These are phyloP conservation scores for Azorinus chamasolen DNA, from an alignment of 2,888 invertebrate genomes.

Conservation along the genomic window DNA sequence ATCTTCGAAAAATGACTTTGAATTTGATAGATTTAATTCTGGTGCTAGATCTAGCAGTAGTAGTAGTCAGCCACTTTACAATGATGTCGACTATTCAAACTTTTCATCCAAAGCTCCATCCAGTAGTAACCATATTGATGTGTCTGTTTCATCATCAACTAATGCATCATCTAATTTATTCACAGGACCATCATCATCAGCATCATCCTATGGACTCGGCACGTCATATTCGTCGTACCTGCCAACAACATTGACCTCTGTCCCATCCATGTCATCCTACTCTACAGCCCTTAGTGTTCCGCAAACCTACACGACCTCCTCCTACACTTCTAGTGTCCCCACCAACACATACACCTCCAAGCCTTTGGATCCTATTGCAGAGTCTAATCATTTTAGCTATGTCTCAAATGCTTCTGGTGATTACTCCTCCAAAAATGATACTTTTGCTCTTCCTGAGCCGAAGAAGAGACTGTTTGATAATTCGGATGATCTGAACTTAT, in stretches of 20 bases:
- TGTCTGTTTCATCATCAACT: conserved; percentile 23
- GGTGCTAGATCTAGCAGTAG: conserved; percentile 30
- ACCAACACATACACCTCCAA: conserved; percentile 57
- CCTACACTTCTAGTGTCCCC: conserved; percentile 51
- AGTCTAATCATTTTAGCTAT: conserved; percentile 75
- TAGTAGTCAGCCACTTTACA: conserved; percentile 32
- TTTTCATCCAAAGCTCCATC: conserved; percentile 51
- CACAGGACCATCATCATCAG: conserved; percentile 46
- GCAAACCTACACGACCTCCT: conserved; percentile 49
- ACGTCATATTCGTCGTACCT: conserved; percentile 55
- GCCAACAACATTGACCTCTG: conserved; percentile 57
- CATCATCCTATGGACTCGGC: conserved; percentile 59
- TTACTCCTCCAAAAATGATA: conserved; percentile 66
- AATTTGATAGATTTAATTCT: neutral
- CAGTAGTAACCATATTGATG: conserved; percentile 34
- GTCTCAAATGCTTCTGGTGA: conserved; percentile 74
- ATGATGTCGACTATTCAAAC: conserved; percentile 57
- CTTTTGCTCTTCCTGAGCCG: conserved; percentile 75
- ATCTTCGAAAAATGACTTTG: too few relatives aligned
- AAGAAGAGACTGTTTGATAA: conserved; percentile 79
- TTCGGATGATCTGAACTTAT: conserved; percentile 73
- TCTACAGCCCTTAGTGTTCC: conserved; percentile 66
- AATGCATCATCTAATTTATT: conserved; percentile 48
- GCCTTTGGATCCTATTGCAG: conserved; percentile 63
- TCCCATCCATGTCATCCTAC: conserved; percentile 52